Base-by-base conservation (phyloP, 2,888 invertebrate genomes). In the Euplagia quadripunctaria region DNA sequence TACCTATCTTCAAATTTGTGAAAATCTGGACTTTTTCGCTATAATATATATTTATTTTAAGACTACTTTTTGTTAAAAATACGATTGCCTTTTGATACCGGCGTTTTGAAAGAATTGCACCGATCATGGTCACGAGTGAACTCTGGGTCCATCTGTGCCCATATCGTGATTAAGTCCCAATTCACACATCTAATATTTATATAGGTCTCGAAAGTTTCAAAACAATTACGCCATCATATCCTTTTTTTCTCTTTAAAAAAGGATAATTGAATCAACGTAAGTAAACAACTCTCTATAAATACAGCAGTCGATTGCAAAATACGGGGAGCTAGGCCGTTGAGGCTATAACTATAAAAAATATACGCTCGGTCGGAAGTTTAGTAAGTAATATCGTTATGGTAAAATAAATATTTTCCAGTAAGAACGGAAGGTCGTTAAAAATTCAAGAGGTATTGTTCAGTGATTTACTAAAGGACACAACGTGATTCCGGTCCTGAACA, bases 391-490 rank as follows among this genome's bases (percentile, higher is more conserved):
- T 78, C 61, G 70, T 74, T 76, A 74, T 67, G 69, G 68, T 75
- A 68, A 75, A 77, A 71, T 74, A 75, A 76, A 66, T 70, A 68
- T 64, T 71, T 78, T 72, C 73, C 20, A 69, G 20, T 12, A 73
- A 75, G 74, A 76, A 73, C 65, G 73, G 68, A 42, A 52, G 68
- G 64, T 66, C 74, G 74, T 81, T 82, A 79, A 76, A 77, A 78
- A 81, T 84, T 79, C 81, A 75, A 49, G 75, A 64, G 66, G 73
- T 76, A 72, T 78, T 81, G 73, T 84, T 67, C 61, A 61, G 61
- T 79, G 72, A 70, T 76, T 73, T 78, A 76, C 76, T 67, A 75
- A 82, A 76, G 76, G 77, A 72, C 75, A 76, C 51, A 67, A 75
- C 72, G 70, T 43, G 74, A 76, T 76, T 71, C 74, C 76, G 72